Evolutionary conservation across 2,797 vertebrate genomes (phyloP).

Genomic region (Siniperca obscura): DNA sequence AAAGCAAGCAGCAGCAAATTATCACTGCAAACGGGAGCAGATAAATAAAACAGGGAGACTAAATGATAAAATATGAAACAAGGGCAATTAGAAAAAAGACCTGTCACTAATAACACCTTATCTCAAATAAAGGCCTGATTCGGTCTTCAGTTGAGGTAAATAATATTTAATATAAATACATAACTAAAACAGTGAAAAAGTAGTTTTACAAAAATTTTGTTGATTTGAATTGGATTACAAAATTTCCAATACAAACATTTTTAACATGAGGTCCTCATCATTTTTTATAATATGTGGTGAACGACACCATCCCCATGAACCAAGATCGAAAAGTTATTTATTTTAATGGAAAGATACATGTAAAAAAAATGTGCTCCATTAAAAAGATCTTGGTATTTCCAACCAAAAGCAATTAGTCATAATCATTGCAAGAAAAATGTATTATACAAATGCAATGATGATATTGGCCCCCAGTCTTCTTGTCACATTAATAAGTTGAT

Average conservation of each 20-base stretch:
- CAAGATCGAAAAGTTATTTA: not conserved
- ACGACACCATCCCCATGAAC: no score
- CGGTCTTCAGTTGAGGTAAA: not conserved
- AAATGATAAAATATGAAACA: no score
- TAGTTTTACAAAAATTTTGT: no score
- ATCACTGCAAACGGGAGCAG: not conserved
- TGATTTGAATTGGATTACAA: not conserved
- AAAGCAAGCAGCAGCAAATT: not conserved
- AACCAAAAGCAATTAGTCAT: not conserved
- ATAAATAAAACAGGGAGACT: not conserved
- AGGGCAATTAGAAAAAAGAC: not conserved
- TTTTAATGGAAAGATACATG: not conserved
- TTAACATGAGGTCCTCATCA: not conserved
- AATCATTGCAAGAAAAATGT: not conserved
- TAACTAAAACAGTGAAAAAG: not conserved
- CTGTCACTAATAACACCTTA: not conserved
- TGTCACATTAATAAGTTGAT: not conserved
- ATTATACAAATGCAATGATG: not conserved
- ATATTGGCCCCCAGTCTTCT: no score
- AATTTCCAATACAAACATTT: not conserved
- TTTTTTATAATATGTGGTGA: not conserved
- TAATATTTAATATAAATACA: no score
- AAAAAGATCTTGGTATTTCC: not conserved
- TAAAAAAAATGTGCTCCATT: not conserved
- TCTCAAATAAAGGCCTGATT: not conserved